Base-by-base conservation (phyloP, 2,888 invertebrate species). In the Tenthredo amoena region DNA sequence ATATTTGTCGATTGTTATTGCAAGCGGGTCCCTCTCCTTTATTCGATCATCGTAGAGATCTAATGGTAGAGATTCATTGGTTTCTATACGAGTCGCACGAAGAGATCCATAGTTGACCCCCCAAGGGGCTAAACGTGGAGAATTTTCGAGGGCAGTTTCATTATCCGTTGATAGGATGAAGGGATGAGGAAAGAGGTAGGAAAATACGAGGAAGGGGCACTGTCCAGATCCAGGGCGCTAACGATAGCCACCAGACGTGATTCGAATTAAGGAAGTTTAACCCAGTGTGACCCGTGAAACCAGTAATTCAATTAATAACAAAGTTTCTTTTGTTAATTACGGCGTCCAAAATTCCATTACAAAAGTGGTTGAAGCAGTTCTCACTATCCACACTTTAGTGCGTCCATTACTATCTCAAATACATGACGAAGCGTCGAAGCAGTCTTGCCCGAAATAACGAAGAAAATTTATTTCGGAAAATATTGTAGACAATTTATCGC, bases 191-290 rank as follows among this genome's bases (percentile, higher is more conserved):
- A 84, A 83, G 71, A 58, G 83, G 84, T 85, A 84, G 86, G 85
- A 71, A 62, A 72, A 71, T 31, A 62, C 76, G 76, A 79, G 55
- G 85, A 40, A 65, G 74, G 72, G 81, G 81, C 47, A 77, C 85
- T 87, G 86, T 86, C 84, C 85, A 86, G 86, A 85, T 85, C 88
- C 87, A 88, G 88, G 87, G 88, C 88, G 87, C 88, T 89, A 90
- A 90, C 90, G 90, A 90, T 90, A 89, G 87, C 88, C 87, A 87
- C 86, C 85, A 86, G 88, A 90, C 90, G 90, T 90, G 90, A 90
- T 89, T 89, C 88, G 90, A 90, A 90, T 90, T 87, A 87, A 88
- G 89, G 87, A 89, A 88, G 86, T 88, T 88, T 85, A 71, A 83
- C 83, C 68, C 83, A 47, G 21, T 83, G 65, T 68, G n/a, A 12